Evolutionary conservation across 2,113 vertebrate genomes (phyloP).

Genomic region (Aepyceros melampus): DNA sequence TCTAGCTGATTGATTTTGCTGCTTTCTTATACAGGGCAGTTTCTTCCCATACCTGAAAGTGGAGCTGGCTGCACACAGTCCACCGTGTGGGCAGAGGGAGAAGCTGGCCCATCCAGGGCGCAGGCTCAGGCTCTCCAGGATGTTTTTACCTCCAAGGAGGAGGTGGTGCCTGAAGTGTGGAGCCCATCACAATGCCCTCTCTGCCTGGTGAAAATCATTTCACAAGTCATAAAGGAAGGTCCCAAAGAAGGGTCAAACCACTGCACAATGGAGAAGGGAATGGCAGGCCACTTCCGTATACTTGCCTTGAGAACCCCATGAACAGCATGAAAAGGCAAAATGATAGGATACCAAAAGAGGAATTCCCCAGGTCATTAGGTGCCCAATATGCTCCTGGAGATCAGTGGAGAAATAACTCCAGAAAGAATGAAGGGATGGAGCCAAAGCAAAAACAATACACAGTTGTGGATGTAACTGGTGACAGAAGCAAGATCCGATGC

Average conservation of each 20-base stretch:
- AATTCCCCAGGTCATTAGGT: too few relatives aligned
- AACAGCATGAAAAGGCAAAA: too few relatives aligned
- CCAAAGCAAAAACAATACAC: too few relatives aligned
- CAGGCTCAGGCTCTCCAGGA: background rate
- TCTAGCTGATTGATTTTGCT: background rate
- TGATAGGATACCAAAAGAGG: too few relatives aligned
- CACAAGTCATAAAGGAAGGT: background rate
- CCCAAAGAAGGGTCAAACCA: background rate
- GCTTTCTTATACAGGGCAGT: background rate
- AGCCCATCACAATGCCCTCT: background rate
- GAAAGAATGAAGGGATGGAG: too few relatives aligned
- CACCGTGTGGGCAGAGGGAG: background rate
- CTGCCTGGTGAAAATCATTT: background rate
- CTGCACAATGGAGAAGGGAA: background rate
- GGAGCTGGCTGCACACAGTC: too few relatives aligned
- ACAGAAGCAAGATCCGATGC: too few relatives aligned
- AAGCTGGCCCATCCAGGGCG: fast-evolving
- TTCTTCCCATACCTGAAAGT: background rate
- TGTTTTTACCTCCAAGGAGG: background rate
- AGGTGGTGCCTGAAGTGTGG: background rate
- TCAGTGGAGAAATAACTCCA: too few relatives aligned
- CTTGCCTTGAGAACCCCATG: background rate
- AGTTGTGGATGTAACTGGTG: too few relatives aligned
- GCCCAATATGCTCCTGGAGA: too few relatives aligned
- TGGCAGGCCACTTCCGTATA: background rate